phyloP scores from a whole-genome alignment of 2,113 vertebrate genomes.

The Propithecus coquereli region DNA sequence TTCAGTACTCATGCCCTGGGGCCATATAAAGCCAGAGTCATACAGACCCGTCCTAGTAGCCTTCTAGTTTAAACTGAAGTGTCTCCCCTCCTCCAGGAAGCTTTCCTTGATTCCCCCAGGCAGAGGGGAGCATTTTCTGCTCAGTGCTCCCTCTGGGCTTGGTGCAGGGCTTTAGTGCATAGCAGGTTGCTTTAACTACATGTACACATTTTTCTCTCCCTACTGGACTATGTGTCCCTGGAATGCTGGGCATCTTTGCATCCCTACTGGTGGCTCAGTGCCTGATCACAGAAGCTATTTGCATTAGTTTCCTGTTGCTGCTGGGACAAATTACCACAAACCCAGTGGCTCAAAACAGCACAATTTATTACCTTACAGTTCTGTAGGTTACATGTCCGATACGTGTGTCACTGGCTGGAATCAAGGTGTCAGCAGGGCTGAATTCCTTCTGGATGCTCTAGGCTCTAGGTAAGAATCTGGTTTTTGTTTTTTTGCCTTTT shows the following conservation, averaged over 20 bases:
- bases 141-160: neutral
- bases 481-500: neutral
- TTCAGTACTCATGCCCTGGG: neutral
- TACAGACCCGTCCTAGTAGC: neutral
- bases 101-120: neutral
- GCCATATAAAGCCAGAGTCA: neutral
- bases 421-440: neutral
- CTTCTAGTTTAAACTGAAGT: neutral
- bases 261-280: neutral
- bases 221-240: neutral
- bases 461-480: neutral
- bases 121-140: neutral
- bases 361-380: neutral
- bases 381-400: neutral
- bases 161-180: neutral
- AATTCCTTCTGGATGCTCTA: neutral
- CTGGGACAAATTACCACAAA: neutral
- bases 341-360: neutral
- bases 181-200: neutral
- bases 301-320: neutral
- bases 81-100: neutral
- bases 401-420: neutral
- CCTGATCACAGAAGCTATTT: neutral
- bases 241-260: too few species aligned
- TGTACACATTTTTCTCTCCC: neutral